Conservation (phyloP, 2,797 vertebrate genomes). For the Tokudaia muenninki region DNA sequence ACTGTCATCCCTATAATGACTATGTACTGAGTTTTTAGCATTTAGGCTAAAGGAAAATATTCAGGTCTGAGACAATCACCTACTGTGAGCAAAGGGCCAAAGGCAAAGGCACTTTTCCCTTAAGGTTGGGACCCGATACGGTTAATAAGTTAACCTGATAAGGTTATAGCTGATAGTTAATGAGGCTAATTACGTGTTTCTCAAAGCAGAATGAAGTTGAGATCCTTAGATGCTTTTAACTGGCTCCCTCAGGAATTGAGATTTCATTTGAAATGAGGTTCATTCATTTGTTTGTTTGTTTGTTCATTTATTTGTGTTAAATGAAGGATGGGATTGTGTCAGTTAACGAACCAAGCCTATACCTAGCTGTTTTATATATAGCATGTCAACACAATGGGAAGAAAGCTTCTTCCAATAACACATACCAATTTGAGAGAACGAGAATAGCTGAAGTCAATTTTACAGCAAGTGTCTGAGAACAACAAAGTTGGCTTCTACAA, state of each 20-base stretch:
- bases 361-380: neutral
- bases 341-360: constrained; percentile 28
- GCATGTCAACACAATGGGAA: neutral
- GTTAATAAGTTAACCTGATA: neutral
- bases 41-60: constrained; percentile 85
- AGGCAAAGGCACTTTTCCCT: constrained; percentile 64
- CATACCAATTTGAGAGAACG: neutral
- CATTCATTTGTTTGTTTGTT: neutral
- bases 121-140: constrained; percentile 68
- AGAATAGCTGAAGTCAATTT: neutral
- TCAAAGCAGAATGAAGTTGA: constrained; percentile 73
- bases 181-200: constrained; percentile 77
- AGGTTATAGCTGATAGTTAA: constrained; percentile 72
- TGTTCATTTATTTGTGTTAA: neutral
- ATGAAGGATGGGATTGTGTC: neutral
- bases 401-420: constrained; percentile 13
- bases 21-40: constrained; percentile 85
- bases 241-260: constrained; percentile 52
- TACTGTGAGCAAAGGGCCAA: constrained; percentile 72
- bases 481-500: neutral
- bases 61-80: constrained; percentile 72
- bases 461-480: neutral
- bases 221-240: constrained; percentile 61
- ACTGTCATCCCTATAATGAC: constrained; percentile 85
- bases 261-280: constrained; percentile 49